Base-by-base conservation (phyloP, 2,113 vertebrate genomes). In the Pantherophis guttatus region DNA sequence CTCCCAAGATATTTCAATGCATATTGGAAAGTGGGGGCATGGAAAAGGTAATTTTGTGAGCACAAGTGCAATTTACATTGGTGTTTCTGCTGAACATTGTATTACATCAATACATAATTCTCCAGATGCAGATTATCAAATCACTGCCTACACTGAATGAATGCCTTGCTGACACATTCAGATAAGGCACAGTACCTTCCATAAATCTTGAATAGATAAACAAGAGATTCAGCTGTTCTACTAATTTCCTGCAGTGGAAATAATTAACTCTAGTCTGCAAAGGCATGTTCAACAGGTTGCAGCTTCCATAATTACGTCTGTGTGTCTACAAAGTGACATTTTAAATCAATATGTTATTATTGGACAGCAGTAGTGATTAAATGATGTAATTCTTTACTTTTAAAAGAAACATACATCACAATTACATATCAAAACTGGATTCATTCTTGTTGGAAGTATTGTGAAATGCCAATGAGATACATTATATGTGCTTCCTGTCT, bases 371-470 rank as follows among this genome's bases (percentile, higher is more conserved):
- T 13, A 26, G 29, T 50, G 65, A 55, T 39, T 88, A 75, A 88
- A 88, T 44, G 19, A 50, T 65, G 7, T 65, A 39, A 44, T 48
- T 90, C 12, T 48, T 62, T 87, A 87, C 17, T 89, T 57, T 58
- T 59, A 93, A 95, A 94, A 94, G 0, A 89, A 0, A 94, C 21
- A 44, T 39, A 81, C 33, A 81, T 81, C 55, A 59, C 4, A 87
- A 87, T 65, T 87, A 52, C 39, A 91, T 52, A 52, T 87, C 17
- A 4, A 92, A 52, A 12, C 29, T 58, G 24, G 10, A 87, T 92
- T 9, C 7, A 12, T 87, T 92, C 19, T 92, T 87, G 23, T 13
- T 62, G 58, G 12, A 86, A 50, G 50, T 52, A 23, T 3, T 86
- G 7, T 15, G 33, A 53, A 26, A 55, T 89, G 33, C 26, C 81